Percentiles rank a stretch among this genome's conserved stretches.
These are phyloP conservation scores for Tragelaphus scriptus DNA, from an alignment of 2,113 vertebrate genomes.

Conservation along the genomic window DNA sequence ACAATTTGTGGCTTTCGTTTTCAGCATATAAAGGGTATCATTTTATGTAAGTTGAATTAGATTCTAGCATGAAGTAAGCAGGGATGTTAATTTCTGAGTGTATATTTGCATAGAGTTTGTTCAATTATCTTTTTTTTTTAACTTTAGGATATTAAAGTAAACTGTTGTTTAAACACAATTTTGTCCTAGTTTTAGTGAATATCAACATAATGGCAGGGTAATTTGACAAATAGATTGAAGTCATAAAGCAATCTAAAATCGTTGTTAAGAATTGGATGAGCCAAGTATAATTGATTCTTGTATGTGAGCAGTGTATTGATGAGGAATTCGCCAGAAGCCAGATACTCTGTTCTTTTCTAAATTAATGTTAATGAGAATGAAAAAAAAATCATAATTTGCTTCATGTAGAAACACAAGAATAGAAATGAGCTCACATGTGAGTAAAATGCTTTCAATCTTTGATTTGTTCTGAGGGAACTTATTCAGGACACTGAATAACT, in stretches of 20 bases:
- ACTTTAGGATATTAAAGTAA: conserved; percentile 35
- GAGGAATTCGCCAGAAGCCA: neutral
- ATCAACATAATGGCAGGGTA: conserved; percentile 12
- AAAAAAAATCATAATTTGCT: conserved; percentile 45
- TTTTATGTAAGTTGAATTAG: neutral
- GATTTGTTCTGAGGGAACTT: neutral
- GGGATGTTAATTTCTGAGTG: neutral
- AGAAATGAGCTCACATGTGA: neutral
- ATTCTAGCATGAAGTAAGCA: neutral
- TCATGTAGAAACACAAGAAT: neutral
- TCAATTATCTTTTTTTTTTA: neutral
- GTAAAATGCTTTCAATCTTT: neutral
- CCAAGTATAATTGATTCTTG: conserved; percentile 53
- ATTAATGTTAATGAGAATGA: conserved; percentile 57
- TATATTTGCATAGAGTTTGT: conserved; percentile 8
- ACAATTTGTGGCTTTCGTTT: neutral
- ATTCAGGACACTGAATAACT: neutral
- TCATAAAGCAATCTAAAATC: conserved; percentile 46
- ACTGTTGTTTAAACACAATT: conserved; percentile 7
- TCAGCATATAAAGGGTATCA: neutral
- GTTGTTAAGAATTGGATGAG: conserved; percentile 25
- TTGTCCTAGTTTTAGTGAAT: conserved; percentile 38
- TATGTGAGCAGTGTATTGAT: neutral
- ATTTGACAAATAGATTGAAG: conserved; percentile 49
- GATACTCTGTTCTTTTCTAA: conserved; percentile 42